Base-by-base conservation (phyloP, 2,113 vertebrate species). In the Nothobranchius kuhntae region DNA sequence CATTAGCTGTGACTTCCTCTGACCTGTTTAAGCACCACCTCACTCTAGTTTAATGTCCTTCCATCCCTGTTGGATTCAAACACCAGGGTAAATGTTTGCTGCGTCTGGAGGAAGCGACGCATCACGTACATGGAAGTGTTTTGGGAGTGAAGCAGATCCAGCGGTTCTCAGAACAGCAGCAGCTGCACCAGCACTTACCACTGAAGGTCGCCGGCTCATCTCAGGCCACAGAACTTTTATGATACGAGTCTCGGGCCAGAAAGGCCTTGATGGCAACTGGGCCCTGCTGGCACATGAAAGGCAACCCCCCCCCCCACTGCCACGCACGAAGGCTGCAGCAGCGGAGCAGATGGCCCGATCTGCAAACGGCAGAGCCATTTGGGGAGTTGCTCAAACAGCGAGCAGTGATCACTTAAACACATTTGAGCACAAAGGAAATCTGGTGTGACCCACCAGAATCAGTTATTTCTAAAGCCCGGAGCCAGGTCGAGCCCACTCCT, bases 1-100 rank as follows among this genome's bases (percentile, higher is more conserved):
- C 80, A 82, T 86, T 84, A 89, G 72, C 82, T 86, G 83, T 87
- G 85, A 90, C 85, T 89, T 89, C 90, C 75, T 74, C 86, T 77
- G 69, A 59, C 70, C 84, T 79, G 70, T 68, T 75, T 73, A 80
- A 87, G 77, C 50, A 58, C 73, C 72, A 82, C 87, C 82, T 66
- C 64, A 62, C 74, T 83, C 69, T 83, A 54, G 35, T 74, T 82
- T 62, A 73, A 47, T 54, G 62, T 69, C 38, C 61, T 15, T 60
- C 53, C 81, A 80, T 13, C 35, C 61, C 36, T 55, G 13, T 42
- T n/a, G 7, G 53, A 65, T 67, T 71, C 40, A 59, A 24, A 36
- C 38, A 50, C 73, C 65, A 68, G 40, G 15, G 13, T n/a, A 15
- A 21, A 54, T 47, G 64, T 48, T 77, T 66, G 26, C 10, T 46